These are phyloP conservation scores for Saccopteryx leptura DNA, from an alignment of 2,113 vertebrate genomes.

Conservation along the genomic window DNA sequence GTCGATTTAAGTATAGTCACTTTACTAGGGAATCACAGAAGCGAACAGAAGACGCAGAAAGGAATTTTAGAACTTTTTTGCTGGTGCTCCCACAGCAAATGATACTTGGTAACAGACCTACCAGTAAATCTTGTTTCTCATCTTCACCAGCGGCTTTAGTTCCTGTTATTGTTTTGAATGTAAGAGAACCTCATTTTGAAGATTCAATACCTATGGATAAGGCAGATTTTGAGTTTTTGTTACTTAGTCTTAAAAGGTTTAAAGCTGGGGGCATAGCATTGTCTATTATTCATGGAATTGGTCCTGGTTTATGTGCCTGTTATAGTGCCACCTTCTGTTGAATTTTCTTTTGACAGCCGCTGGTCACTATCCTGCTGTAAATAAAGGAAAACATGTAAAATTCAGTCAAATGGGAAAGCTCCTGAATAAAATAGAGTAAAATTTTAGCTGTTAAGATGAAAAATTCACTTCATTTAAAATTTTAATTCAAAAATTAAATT, in stretches of 20 bases:
- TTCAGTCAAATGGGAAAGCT: background rate
- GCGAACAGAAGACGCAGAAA: background rate
- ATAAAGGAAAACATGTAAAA: background rate
- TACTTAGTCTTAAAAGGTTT: conserved; percentile 28
- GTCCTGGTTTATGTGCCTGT: background rate
- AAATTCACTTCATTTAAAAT: background rate
- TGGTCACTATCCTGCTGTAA: background rate
- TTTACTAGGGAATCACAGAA: background rate
- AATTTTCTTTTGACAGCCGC: background rate
- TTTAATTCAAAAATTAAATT: conserved; percentile 22
- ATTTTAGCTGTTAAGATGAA: background rate
- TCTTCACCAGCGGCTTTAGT: background rate
- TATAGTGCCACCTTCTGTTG: conserved; percentile 47
- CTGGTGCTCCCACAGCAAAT: background rate
- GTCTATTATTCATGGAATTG: background rate
- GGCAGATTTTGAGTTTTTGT: background rate
- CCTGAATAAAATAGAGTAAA: background rate
- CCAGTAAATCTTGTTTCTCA: background rate
- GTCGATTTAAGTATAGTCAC: background rate
- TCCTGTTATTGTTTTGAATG: conserved; percentile 19
- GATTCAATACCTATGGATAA: background rate
- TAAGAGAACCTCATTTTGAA: conserved; percentile 20
- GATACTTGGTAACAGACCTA: background rate
- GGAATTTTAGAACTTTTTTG: background rate
- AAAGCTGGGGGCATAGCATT: background rate